Percentiles rank a stretch among this genome's conserved stretches.
These are phyloP conservation scores for Ophiodon elongatus DNA, from an alignment of 2,113 vertebrate species.

Conservation along the genomic window DNA sequence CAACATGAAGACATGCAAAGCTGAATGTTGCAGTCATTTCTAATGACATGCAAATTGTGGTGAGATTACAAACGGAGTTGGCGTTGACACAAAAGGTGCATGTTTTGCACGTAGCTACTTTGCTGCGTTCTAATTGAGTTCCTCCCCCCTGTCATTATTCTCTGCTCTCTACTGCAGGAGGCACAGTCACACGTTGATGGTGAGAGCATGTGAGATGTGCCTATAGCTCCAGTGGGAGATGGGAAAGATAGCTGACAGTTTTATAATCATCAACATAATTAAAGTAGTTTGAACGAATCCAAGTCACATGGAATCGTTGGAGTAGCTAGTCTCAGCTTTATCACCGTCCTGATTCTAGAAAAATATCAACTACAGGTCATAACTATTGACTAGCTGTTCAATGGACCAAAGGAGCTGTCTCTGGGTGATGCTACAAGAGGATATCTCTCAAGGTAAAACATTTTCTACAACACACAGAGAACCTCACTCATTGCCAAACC, in stretches of 20 bases:
- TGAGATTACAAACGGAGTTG: conserved; percentile 3
- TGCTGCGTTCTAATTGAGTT: conserved; percentile 56
- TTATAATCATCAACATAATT: conserved; percentile 46
- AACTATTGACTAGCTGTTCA: conserved; percentile 34
- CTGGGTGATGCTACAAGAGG: conserved; percentile 10
- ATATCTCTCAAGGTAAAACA: conserved; percentile 49
- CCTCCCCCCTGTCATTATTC: conserved; percentile 42
- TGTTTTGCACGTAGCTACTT: conserved; percentile 32
- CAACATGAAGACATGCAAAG: not conserved
- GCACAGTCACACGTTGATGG: conserved; percentile 38
- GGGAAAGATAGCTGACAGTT: conserved; percentile 36
- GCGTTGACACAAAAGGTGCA: conserved; percentile 24
- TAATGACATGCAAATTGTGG: conserved; percentile 11
- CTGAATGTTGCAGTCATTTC: conserved; percentile 7
- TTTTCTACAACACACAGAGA: conserved; percentile 30
- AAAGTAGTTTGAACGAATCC: conserved; percentile 38
- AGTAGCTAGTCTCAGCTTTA: conserved; percentile 22
- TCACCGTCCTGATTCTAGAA: not conserved
- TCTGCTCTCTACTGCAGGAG: conserved; percentile 26
- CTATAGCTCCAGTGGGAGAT: conserved; percentile 21
- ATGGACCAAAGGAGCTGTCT: conserved; percentile 19
- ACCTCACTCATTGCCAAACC: conserved; percentile 26
- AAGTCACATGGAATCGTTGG: conserved; percentile 6
- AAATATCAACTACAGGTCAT: not conserved
- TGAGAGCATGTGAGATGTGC: conserved; percentile 18